phyloP scores from a whole-genome alignment of 2,888 invertebrate species.

The Tuta absoluta region DNA sequence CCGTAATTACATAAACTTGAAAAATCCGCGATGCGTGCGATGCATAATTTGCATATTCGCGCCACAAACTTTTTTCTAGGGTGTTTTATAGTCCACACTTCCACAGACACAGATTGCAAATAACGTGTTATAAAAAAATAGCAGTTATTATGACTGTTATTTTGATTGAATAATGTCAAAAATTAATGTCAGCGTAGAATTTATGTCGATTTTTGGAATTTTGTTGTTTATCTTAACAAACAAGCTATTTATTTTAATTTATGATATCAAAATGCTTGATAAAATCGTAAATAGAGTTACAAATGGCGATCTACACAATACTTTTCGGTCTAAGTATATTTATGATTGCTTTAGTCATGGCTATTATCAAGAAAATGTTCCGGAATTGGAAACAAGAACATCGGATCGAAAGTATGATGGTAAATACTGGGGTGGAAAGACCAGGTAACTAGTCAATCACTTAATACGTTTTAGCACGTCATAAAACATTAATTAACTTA shows the following conservation, averaged over 20 bases:
- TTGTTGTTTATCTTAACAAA: conserved; percentile 19
- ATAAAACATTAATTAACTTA: too few species aligned
- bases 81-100: conserved; percentile 22
- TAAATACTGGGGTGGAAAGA: conserved; percentile 47
- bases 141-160: conserved; percentile 9
- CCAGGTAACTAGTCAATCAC: conserved; percentile 53
- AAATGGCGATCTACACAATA: conserved; percentile 74
- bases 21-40: conserved; percentile 1
- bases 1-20: conserved; percentile 17
- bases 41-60: conserved; percentile 3
- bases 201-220: neutral
- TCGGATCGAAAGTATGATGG: conserved; percentile 58
- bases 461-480: too few species aligned
- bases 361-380: conserved; percentile 72
- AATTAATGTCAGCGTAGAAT: neutral
- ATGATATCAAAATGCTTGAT: conserved; percentile 30
- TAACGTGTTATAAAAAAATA: neutral
- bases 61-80: conserved; percentile 25
- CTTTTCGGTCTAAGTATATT: conserved; percentile 73
- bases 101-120: neutral
- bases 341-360: conserved; percentile 69
- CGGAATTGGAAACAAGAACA: conserved; percentile 72
- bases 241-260: conserved; percentile 1
- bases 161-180: neutral
- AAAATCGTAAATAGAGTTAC: conserved; percentile 20